These are phyloP conservation scores for Ptilodon capucinus DNA, from an alignment of 2,888 invertebrate genomes.

Conservation along the genomic window DNA sequence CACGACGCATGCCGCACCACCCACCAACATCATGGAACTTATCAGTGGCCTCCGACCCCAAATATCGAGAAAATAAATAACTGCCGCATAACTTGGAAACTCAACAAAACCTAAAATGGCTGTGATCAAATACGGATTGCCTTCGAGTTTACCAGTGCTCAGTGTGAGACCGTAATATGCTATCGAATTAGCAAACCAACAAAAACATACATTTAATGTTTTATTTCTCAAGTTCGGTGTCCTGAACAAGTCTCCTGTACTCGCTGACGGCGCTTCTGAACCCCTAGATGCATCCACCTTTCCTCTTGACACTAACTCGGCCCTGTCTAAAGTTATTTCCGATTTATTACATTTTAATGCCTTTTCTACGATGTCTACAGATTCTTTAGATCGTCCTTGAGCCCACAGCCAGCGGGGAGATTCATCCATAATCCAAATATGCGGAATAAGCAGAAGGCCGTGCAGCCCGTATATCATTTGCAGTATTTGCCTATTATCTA, in stretches of 20 bases:
- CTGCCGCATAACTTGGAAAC: constrained; percentile 89
- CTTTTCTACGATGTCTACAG: constrained; percentile 88
- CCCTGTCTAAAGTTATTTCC: constrained; percentile 83
- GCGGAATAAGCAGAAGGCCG: constrained; percentile 86
- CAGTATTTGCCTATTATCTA: constrained; percentile 87
- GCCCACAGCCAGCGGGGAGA: constrained; percentile 95
- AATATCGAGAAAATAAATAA: constrained; percentile 88
- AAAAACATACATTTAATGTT: constrained; percentile 90
- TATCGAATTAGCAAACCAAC: constrained; percentile 95
- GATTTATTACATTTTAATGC: constrained; percentile 89
- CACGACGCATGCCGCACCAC: constrained; percentile 88
- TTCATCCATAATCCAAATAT: constrained; percentile 95
- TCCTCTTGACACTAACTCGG: constrained; percentile 85
- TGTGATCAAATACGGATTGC: constrained; percentile 90
- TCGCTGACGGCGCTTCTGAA: constrained; percentile 70
- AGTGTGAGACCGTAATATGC: constrained; percentile 93
- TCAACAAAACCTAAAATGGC: constrained; percentile 92
- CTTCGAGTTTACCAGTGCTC: constrained; percentile 90
- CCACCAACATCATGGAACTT: constrained; percentile 89
- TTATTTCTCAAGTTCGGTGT: constrained; percentile 90
- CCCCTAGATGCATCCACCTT: constrained; percentile 72
- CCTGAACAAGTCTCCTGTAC: constrained; percentile 88
- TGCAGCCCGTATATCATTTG: constrained; percentile 92
- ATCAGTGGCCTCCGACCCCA: constrained; percentile 89
- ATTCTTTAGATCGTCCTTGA: constrained; percentile 88